Percentiles rank a stretch among this genome's conserved stretches.
Evolutionary conservation across 2,888 invertebrate genomes (phyloP).

Genomic region (Scrobipalpa costella): DNA sequence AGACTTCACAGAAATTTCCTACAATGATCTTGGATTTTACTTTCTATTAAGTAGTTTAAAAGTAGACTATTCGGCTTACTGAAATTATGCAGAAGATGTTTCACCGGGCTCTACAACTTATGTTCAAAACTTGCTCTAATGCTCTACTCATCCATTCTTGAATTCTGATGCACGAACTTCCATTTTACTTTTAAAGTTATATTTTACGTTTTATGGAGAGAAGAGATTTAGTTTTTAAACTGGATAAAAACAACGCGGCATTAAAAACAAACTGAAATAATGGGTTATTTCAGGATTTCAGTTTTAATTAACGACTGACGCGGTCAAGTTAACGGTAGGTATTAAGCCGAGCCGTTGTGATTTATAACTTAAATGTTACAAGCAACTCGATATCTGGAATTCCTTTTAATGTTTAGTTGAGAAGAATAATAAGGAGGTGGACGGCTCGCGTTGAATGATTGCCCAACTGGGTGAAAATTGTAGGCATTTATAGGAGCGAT

Average conservation of each 20-base stretch:
- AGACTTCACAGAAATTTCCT: neutral
- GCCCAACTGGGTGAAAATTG: conserved; percentile 1
- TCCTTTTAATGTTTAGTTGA: conserved; percentile 7
- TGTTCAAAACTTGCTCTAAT: conserved; percentile 21
- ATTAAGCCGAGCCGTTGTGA: neutral
- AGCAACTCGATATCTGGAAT: conserved; percentile 1
- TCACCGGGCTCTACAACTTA: conserved; percentile 17
- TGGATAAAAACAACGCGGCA: neutral
- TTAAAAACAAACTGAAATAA: neutral
- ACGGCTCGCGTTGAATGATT: neutral
- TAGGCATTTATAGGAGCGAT: conserved; percentile 8
- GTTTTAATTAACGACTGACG: neutral
- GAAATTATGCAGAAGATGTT: conserved; percentile 29
- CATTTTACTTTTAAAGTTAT: conserved; percentile 7
- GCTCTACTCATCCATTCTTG: conserved; percentile 4
- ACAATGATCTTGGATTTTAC: conserved; percentile 20
- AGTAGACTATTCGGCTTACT: conserved; percentile 19
- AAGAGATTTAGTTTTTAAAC: conserved; percentile 7
- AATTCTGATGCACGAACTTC: conserved; percentile 16
- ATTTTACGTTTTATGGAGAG: conserved; percentile 9
- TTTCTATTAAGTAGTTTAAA: conserved; percentile 23
- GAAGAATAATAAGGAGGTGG: conserved; percentile 8
- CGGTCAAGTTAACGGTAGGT: neutral
- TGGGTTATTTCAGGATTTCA: neutral
- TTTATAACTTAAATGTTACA: neutral